These are phyloP conservation scores for Nymphalis c-album DNA, from an alignment of 2,888 invertebrate genomes.

Conservation along the genomic window DNA sequence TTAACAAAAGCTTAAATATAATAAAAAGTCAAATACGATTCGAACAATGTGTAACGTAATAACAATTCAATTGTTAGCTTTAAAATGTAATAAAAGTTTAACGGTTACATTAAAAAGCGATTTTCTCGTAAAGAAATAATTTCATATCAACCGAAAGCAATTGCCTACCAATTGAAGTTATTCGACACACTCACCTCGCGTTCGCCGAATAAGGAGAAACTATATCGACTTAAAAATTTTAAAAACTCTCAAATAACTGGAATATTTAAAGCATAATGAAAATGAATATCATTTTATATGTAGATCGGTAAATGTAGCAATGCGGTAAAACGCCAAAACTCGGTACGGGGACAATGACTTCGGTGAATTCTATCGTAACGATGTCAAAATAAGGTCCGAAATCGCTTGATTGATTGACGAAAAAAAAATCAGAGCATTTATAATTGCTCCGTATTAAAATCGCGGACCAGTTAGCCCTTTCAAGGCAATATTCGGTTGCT, in stretches of 20 bases:
- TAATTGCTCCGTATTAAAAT: slow-evolving; percentile 61
- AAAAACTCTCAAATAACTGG: slow-evolving; percentile 27
- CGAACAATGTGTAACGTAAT: too few relatives aligned
- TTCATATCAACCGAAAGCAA: background rate
- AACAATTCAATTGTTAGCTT: background rate
- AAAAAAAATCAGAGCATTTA: slow-evolving; percentile 38
- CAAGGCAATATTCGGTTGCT: slow-evolving; percentile 55
- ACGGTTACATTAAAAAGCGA: background rate
- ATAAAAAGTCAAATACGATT: too few relatives aligned
- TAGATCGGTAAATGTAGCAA: slow-evolving; percentile 16
- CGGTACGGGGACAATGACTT: slow-evolving; percentile 7
- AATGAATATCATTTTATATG: slow-evolving; percentile 11
- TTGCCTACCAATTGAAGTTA: background rate
- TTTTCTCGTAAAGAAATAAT: slow-evolving; percentile 1
- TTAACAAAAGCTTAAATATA: too few relatives aligned
- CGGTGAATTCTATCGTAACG: slow-evolving; percentile 1
- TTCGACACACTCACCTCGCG: slow-evolving; percentile 16
- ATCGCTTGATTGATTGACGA: slow-evolving; percentile 17
- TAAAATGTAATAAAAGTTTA: slow-evolving; percentile 1
- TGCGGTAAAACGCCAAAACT: slow-evolving; percentile 30
- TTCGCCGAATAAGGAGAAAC: slow-evolving; percentile 28
- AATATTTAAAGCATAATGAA: slow-evolving; percentile 31
- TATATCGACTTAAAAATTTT: slow-evolving; percentile 25
- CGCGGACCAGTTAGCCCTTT: slow-evolving; percentile 49
- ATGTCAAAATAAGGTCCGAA: slow-evolving; percentile 22